phyloP scores from a whole-genome alignment of 2,113 vertebrate genomes.

The Phylloscopus whistleri region DNA sequence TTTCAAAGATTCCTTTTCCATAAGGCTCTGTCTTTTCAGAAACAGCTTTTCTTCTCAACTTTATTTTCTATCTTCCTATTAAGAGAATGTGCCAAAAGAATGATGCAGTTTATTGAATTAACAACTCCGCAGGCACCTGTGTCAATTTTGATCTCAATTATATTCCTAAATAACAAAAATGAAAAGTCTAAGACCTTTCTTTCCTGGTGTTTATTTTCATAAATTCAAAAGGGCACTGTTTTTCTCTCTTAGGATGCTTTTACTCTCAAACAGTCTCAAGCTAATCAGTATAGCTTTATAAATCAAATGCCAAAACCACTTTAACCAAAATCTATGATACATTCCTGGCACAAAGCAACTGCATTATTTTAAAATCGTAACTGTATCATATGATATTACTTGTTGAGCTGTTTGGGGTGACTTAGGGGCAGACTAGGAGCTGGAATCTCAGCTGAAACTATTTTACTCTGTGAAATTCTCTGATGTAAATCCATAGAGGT shows the following conservation, averaged over 20 bases:
- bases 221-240: background rate
- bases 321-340: background rate
- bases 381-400: background rate
- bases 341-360: background rate
- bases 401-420: background rate
- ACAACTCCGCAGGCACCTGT: background rate
- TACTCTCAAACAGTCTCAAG: background rate
- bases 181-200: background rate
- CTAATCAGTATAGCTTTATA: background rate
- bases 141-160: background rate
- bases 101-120: background rate
- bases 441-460: background rate
- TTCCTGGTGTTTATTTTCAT: background rate
- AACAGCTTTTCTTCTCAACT: background rate
- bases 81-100: background rate
- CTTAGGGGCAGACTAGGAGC: background rate
- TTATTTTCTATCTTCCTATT: background rate
- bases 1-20: background rate
- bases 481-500: background rate
- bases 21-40: background rate
- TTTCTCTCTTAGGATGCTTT: background rate
- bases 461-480: background rate
- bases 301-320: slow-evolving; percentile 4
- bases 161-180: background rate
- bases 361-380: background rate